A percentile compares a stretch with the other conserved stretches of the same genome.
Evolutionary conservation across 2,797 vertebrate genomes (phyloP).

Genomic region (Danio albolineatus): DNA sequence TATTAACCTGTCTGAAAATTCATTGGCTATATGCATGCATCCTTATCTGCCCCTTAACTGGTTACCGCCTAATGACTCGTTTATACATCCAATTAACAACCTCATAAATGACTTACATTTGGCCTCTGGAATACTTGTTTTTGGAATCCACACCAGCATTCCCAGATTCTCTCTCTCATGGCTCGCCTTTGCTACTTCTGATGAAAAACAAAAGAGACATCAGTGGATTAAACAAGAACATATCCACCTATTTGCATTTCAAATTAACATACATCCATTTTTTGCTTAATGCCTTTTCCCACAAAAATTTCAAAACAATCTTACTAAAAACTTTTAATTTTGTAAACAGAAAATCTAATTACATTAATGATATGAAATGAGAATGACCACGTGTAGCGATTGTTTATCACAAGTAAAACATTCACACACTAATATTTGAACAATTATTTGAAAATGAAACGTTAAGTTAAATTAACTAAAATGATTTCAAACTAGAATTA

Average conservation of each 20-base stretch:
- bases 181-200: slow-evolving; percentile 86
- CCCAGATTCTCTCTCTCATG: slow-evolving; percentile 92
- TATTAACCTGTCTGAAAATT: background rate
- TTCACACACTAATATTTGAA: background rate
- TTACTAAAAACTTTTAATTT: too few relatives aligned
- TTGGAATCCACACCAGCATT: slow-evolving; percentile 97
- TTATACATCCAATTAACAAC: background rate
- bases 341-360: too few relatives aligned
- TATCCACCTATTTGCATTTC: background rate
- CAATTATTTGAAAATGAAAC: background rate
- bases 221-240: background rate
- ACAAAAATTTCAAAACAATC: background rate
- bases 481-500: rapidly evolving
- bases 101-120: slow-evolving; percentile 84
- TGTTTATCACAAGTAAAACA: too few relatives aligned
- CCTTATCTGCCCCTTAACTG: too few relatives aligned
- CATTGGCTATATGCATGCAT: background rate
- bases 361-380: too few relatives aligned
- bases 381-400: too few relatives aligned
- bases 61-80: background rate
- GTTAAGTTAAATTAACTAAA: background rate
- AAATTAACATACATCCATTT: background rate
- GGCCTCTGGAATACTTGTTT: slow-evolving; percentile 88
- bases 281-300: too few relatives aligned
- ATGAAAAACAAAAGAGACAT: slow-evolving; percentile 6